A percentile compares a stretch with the other conserved stretches of the same genome.
Evolutionary conservation across 2,888 invertebrate genomes (phyloP).

Genomic region (Rhaphigaster nebulosa): DNA sequence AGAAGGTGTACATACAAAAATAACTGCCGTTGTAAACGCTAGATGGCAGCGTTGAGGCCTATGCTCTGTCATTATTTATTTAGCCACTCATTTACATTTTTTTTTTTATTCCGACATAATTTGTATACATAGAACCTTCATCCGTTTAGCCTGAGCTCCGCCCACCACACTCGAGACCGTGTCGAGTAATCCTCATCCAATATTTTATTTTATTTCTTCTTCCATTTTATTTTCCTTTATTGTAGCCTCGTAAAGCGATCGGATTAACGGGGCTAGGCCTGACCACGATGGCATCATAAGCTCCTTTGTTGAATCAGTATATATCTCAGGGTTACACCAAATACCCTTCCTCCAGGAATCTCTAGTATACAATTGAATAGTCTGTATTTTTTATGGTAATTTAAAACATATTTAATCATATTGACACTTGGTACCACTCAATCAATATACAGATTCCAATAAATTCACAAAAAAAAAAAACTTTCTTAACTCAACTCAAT

Average conservation of each 20-base stretch:
- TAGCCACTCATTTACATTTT: not conserved
- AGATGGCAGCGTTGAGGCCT: not conserved
- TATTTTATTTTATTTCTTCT: not conserved
- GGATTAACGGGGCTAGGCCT: not conserved
- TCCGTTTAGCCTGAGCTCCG: not conserved
- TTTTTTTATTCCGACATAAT: not conserved
- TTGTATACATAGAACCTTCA: not conserved
- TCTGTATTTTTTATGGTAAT: not conserved
- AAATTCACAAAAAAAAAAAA: too few relatives aligned
- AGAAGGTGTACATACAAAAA: not conserved
- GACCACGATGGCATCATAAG: not conserved
- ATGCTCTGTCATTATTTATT: not conserved
- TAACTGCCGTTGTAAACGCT: too few relatives aligned
- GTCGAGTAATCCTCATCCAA: constrained; percentile 1
- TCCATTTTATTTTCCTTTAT: not conserved
- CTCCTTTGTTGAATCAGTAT: not conserved
- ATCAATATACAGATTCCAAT: not conserved
- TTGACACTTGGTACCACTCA: not conserved
- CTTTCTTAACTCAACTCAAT: too few relatives aligned
- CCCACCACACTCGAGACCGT: not conserved
- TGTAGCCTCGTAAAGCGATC: not conserved
- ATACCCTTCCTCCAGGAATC: not conserved
- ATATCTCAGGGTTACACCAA: not conserved
- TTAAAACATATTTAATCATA: not conserved
- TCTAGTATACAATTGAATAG: not conserved